Evolutionary conservation across 1,140 invertebrate genomes (phyloP), one percentile per base, ranked within the genome.

Genomic region (Scaptomyza montana): DNA sequence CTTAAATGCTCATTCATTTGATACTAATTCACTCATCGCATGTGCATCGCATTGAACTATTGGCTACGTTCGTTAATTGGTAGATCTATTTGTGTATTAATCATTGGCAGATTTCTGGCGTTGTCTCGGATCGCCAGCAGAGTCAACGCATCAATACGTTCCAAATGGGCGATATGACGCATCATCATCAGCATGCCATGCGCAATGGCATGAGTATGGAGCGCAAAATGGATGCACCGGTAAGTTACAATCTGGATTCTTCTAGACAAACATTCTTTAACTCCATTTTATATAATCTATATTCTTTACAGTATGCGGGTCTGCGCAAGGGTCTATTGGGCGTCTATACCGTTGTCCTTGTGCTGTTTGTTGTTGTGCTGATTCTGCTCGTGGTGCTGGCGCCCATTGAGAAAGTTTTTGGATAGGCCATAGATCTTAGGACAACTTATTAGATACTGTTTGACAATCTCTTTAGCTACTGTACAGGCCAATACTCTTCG

Each of bases 81-180:
- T 41, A 90, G 87, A 81, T 91, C 46, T 84, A 85, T 65, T 90
- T 77, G 60, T 92, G 91, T 54, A 80, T 94, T 43, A 82, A 82
- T 74, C 78, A 89, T 82, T 87, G 72, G 55, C 93, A 97, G 96
- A 93, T 96, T 66, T 93, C 94, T 33, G 95, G 95, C 55, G 96
- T 95, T 89, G 93, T 94, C 8, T 95, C 95, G 45, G 96, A 97
- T 77, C 94, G 94, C 64, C 94, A 95, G 50, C 93, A 93, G 70
- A 94, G 94, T 76, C 94, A 95, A 73, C 94, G 95, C 74, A 94
- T 96, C 12, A 96, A 96, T 89, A 94, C 95, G 9, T 97, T 97
- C 93, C 96, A 96, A 10, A 96, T 97, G 96, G 96, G 96, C 84
- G 96, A 97, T 89, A 94, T 97, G 92, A 59, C 82, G 5, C 85